Evolutionary conservation across 2,113 vertebrate species (phyloP).

Genomic region (Chionodraco myersi): DNA sequence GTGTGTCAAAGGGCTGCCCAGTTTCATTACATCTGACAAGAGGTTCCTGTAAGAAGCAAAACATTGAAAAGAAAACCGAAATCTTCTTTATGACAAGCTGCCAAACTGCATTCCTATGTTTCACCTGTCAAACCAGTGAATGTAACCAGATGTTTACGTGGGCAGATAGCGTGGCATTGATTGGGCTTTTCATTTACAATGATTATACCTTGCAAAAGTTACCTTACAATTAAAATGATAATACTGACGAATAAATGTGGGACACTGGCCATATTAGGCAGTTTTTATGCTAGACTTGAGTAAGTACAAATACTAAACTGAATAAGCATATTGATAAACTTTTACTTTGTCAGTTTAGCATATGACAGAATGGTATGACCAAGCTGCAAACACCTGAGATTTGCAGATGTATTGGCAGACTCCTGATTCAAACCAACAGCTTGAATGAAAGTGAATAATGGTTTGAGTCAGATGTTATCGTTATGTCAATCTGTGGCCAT

Average conservation of each 20-base stretch:
- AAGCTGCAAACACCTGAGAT: too few relatives aligned
- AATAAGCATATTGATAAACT: too few relatives aligned
- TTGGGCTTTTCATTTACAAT: not conserved
- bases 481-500: not conserved
- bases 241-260: not conserved
- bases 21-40: not conserved
- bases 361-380: not conserved
- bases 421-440: not conserved
- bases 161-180: not conserved
- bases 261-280: not conserved
- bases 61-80: not conserved
- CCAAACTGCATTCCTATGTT: conserved; percentile 56
- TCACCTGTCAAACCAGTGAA: not conserved
- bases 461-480: not conserved
- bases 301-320: not conserved
- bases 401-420: not conserved
- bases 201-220: not conserved
- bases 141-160: conserved; percentile 15
- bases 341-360: too few relatives aligned
- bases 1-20: not conserved
- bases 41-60: not conserved
- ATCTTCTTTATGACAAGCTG: conserved; percentile 17
- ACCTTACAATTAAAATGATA: not conserved
- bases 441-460: not conserved
- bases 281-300: not conserved